phyloP scores from a whole-genome alignment of 2,888 invertebrate genomes.

The Chironomus tentans region DNA sequence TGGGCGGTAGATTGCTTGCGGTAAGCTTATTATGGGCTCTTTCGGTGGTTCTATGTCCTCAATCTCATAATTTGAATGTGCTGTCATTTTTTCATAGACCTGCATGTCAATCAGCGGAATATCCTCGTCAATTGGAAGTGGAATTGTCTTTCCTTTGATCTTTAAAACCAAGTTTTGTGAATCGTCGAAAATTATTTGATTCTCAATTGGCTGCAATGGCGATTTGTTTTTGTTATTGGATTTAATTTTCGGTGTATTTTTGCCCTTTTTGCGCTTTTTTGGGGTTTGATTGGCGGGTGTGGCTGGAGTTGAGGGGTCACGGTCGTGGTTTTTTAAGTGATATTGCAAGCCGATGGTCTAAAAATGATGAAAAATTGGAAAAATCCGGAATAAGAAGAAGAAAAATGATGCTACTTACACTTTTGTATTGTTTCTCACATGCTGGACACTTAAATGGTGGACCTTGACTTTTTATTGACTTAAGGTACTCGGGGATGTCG shows the following conservation, averaged over 20 bases:
- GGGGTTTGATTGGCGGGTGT: conserved; percentile 10
- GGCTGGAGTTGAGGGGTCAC: conserved; percentile 44
- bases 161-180: conserved; percentile 81
- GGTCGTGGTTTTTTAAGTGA: conserved; percentile 76
- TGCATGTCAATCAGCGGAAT: conserved; percentile 61
- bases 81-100: conserved; percentile 44
- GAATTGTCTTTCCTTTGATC: conserved; percentile 67
- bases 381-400: background rate
- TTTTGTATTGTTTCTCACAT: conserved; percentile 79
- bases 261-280: conserved; percentile 31
- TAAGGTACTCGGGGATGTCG: conserved; percentile 75
- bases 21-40: conserved; percentile 49
- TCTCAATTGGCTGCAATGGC: conserved; percentile 31
- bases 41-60: conserved; percentile 39
- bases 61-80: conserved; percentile 32
- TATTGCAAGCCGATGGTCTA: conserved; percentile 59
- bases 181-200: conserved; percentile 64
- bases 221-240: background rate
- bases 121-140: conserved; percentile 55
- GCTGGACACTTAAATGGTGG: conserved; percentile 83
- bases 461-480: conserved; percentile 55
- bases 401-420: conserved; percentile 47
- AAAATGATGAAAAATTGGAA: background rate
- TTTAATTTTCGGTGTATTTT: conserved; percentile 37
- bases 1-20: conserved; percentile 60